phyloP scores from a whole-genome alignment of 2,113 vertebrate genomes.

The Panthera uncia region DNA sequence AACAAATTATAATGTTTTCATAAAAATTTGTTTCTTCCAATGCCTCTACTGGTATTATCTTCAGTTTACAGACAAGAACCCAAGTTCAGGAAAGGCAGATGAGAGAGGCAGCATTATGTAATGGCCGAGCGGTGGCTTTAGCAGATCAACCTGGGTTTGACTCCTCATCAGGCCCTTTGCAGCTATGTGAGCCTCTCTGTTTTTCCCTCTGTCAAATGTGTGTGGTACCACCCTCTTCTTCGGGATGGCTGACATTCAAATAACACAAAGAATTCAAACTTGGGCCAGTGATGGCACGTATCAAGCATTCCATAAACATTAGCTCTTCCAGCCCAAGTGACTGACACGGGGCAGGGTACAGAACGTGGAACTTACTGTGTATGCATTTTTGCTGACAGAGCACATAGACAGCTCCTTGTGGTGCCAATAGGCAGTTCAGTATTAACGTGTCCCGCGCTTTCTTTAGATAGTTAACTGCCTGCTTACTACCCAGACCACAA shows the following conservation, averaged over 20 bases:
- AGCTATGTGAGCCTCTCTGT: not conserved
- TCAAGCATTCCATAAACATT: not conserved
- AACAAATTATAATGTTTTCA: not conserved
- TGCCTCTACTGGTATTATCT: not conserved
- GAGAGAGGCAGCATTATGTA: no score
- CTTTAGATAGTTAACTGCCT: not conserved
- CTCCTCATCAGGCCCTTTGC: not conserved
- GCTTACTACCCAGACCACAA: not conserved
- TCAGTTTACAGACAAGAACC: not conserved
- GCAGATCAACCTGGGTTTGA: not conserved
- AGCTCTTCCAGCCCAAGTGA: not conserved
- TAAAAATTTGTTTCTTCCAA: not conserved
- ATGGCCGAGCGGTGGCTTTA: not conserved
- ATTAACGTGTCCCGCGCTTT: not conserved
- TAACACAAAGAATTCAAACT: not conserved
- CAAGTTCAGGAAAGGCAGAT: not conserved
- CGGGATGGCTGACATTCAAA: not conserved
- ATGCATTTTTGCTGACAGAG: not conserved
- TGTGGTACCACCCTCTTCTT: not conserved
- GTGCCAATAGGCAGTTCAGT: not conserved
- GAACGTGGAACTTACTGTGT: not conserved
- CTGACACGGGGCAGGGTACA: not conserved
- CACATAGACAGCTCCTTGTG: not conserved
- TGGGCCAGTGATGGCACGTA: not conserved
- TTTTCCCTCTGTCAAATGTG: not conserved